Conservation (phyloP, 2,797 vertebrate genomes). For the Characodon lateralis region DNA sequence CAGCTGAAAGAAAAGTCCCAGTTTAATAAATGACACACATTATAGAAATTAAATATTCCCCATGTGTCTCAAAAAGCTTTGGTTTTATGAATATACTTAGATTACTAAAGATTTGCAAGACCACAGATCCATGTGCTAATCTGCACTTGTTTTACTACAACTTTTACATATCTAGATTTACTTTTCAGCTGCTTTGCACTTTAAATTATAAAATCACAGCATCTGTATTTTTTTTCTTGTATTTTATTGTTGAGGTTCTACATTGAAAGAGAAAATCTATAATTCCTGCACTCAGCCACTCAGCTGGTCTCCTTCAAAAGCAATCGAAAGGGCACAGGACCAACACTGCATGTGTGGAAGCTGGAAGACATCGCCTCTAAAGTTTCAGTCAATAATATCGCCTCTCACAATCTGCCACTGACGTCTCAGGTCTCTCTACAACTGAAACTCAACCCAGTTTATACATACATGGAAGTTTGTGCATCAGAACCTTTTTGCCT, state of each 20-base stretch:
- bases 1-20: slow-evolving; percentile 12
- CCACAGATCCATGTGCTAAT: neutral
- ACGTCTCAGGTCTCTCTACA: slow-evolving; percentile 16
- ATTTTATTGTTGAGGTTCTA: neutral
- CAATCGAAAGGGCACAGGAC: slow-evolving; percentile 57
- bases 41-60: slow-evolving; percentile 29
- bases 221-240: neutral
- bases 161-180: neutral
- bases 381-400: slow-evolving; percentile 68
- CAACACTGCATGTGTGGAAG: slow-evolving; percentile 7
- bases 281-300: slow-evolving; percentile 44
- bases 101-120: slow-evolving; percentile 14
- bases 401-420: slow-evolving; percentile 35
- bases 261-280: slow-evolving; percentile 35
- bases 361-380: slow-evolving; percentile 36
- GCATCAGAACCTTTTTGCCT: slow-evolving; percentile 10
- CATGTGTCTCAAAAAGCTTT: neutral
- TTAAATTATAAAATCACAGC: neutral
- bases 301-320: slow-evolving; percentile 49
- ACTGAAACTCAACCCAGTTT: slow-evolving; percentile 39
- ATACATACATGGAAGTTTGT: slow-evolving; percentile 8
- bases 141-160: neutral
- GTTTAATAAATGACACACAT: slow-evolving; percentile 39
- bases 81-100: slow-evolving; percentile 8
- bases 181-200: neutral